Evolutionary conservation across 2,797 vertebrate genomes (phyloP).

Genomic region (Eutrigla gurnardus): DNA sequence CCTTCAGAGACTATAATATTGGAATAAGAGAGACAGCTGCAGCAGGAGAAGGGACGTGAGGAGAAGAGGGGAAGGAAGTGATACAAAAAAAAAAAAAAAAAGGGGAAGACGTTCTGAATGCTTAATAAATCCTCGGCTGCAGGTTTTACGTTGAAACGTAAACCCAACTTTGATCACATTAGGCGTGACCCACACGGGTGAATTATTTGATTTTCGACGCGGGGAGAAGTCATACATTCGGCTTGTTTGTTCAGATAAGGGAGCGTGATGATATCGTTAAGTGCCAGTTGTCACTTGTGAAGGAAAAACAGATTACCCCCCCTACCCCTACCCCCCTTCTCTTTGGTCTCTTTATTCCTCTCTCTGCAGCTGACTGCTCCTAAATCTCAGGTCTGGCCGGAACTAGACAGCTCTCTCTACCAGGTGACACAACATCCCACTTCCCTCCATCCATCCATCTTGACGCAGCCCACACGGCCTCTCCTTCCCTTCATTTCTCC

Average conservation of each 20-base stretch:
- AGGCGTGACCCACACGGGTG: conserved; percentile 50
- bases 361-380: conserved; percentile 65
- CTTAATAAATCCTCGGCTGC: conserved; percentile 46
- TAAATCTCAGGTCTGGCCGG: conserved; percentile 64
- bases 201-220: conserved; percentile 56
- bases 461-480: conserved; percentile 47
- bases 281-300: conserved; percentile 59
- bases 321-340: conserved; percentile 2
- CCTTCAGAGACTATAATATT: conserved; percentile 60
- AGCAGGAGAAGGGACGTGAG: conserved; percentile 37
- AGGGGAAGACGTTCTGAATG: conserved; percentile 54
- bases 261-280: conserved; percentile 56
- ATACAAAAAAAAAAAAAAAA: conserved; percentile 40
- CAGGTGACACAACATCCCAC: conserved; percentile 69
- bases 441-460: conserved; percentile 66
- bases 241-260: conserved; percentile 63
- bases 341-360: conserved; percentile 49
- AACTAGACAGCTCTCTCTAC: conserved; percentile 67
- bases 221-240: conserved; percentile 30
- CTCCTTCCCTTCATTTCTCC: conserved; percentile 57
- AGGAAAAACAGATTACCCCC: conserved; percentile 43
- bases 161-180: conserved; percentile 58
- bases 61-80: conserved; percentile 48
- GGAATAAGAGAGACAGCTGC: conserved; percentile 49
- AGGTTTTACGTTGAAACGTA: conserved; percentile 21